phyloP scores from a whole-genome alignment of 2,888 invertebrate species.

The Charanyca ferruginea region DNA sequence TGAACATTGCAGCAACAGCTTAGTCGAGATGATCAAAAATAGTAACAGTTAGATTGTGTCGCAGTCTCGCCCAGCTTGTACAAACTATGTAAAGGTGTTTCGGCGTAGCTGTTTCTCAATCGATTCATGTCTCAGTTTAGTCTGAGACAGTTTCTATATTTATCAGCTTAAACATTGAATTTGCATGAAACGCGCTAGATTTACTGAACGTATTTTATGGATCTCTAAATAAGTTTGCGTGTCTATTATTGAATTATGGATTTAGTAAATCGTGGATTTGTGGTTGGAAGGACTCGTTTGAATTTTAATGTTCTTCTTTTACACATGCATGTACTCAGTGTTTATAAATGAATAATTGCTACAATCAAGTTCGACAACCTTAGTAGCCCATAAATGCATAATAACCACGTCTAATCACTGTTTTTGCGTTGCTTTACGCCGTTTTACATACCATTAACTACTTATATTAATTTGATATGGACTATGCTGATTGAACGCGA shows the following conservation, averaged over 20 bases:
- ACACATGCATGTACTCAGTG: not conserved
- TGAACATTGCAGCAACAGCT: constrained; percentile 44
- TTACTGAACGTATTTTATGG: constrained; percentile 15
- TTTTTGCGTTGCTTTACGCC: constrained; percentile 44
- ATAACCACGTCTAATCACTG: constrained; percentile 44
- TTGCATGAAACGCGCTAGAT: constrained; percentile 9
- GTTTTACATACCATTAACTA: constrained; percentile 60
- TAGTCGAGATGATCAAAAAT: constrained; percentile 51
- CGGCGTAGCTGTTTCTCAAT: constrained; percentile 40
- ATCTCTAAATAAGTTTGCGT: not conserved
- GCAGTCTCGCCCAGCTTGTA: constrained; percentile 38
- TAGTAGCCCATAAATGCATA: constrained; percentile 39
- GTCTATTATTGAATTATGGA: not conserved
- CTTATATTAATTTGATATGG: constrained; percentile 63
- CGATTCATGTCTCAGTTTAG: constrained; percentile 35
- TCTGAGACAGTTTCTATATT: constrained; percentile 34
- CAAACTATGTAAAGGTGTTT: constrained; percentile 23
- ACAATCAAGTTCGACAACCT: constrained; percentile 50
- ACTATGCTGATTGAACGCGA: constrained; percentile 59
- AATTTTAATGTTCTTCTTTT: not conserved
- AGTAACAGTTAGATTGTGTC: constrained; percentile 48
- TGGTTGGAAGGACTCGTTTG: not conserved
- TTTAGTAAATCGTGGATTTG: not conserved
- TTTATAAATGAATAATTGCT: constrained; percentile 11
- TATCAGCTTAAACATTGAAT: constrained; percentile 20